phyloP scores from a whole-genome alignment of 1,140 invertebrate genomes.

The Trichonephila inaurata region DNA sequence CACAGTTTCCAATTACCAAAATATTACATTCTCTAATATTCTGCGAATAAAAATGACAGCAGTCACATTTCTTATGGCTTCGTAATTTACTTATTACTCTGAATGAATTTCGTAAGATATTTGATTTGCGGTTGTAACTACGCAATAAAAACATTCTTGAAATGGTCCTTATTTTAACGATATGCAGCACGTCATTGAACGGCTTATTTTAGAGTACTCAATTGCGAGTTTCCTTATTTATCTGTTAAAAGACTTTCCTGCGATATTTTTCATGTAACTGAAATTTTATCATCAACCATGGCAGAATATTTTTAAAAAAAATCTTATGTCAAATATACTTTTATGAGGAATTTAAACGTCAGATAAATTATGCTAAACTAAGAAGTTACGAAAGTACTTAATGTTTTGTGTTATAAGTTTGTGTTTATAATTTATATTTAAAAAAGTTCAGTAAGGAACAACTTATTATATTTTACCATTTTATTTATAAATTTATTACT shows the following conservation, averaged over 20 bases:
- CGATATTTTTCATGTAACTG: too few relatives aligned
- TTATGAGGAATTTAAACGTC: too few relatives aligned
- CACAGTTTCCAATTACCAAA: slow-evolving; percentile 3
- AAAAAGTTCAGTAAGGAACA: too few relatives aligned
- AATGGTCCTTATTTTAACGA: slow-evolving; percentile 53
- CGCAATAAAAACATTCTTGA: slow-evolving; percentile 68
- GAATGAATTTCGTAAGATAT: slow-evolving; percentile 28
- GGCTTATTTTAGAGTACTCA: not conserved
- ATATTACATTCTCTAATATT: slow-evolving; percentile 19
- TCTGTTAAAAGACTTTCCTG: not conserved
- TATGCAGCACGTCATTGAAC: slow-evolving; percentile 34
- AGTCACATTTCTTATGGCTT: slow-evolving; percentile 1
- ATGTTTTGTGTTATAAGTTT: too few relatives aligned
- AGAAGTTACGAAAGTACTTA: too few relatives aligned
- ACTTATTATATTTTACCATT: too few relatives aligned
- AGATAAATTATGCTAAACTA: too few relatives aligned
- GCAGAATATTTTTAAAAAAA: too few relatives aligned
- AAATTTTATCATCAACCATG: too few relatives aligned
- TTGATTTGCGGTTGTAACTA: slow-evolving; percentile 53
- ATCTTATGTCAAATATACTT: too few relatives aligned
- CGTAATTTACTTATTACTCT: not conserved
- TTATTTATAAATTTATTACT: too few relatives aligned
- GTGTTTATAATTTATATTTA: too few relatives aligned
- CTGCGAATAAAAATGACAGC: not conserved
- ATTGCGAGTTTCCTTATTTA: not conserved